Conservation (phyloP, 2,888 invertebrate genomes). For the Ophonus ardosiacus region DNA sequence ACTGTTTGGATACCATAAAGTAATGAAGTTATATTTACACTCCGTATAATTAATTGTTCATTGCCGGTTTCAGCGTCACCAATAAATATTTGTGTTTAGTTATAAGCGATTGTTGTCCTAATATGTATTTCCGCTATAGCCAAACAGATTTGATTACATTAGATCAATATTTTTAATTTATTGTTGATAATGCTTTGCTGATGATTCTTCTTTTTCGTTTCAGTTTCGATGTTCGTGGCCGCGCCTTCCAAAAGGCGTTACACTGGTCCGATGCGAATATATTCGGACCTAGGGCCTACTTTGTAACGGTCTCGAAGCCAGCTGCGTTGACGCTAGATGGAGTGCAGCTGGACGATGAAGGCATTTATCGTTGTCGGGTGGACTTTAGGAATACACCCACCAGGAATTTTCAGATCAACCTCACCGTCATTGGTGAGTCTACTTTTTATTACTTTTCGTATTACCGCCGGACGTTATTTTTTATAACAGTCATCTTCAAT, state of each 20-base stretch:
- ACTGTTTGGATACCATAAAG: constrained; percentile 21
- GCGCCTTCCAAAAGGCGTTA: constrained; percentile 87
- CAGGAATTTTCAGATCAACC: constrained; percentile 90
- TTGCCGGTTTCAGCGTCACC: constrained; percentile 15
- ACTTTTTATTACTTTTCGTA: too few relatives aligned
- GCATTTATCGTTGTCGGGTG: constrained; percentile 91
- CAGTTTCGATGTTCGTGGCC: constrained; percentile 92
- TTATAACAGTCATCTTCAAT: too few relatives aligned
- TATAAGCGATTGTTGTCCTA: constrained; percentile 33
- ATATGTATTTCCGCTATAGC: constrained; percentile 6
- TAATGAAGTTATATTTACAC: constrained; percentile 33
- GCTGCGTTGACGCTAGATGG: constrained; percentile 90
- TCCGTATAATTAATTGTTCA: constrained; percentile 17
- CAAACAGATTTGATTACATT: constrained; percentile 33
- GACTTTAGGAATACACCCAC: constrained; percentile 94
- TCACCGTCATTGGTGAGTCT: constrained; percentile 91
- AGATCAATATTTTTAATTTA: background rate
- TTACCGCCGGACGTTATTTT: too few relatives aligned
- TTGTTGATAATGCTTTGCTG: background rate
- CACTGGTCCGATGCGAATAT: constrained; percentile 91
- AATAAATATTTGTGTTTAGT: constrained; percentile 43
- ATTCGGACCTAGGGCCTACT: constrained; percentile 91
- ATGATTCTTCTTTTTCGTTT: constrained; percentile 70
- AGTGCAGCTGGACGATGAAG: constrained; percentile 91
- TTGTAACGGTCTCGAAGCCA: constrained; percentile 88